Evolutionary conservation across 2,113 vertebrate species (phyloP), one percentile per base, ranked within the genome.

Genomic region (Pterocles gutturalis): DNA sequence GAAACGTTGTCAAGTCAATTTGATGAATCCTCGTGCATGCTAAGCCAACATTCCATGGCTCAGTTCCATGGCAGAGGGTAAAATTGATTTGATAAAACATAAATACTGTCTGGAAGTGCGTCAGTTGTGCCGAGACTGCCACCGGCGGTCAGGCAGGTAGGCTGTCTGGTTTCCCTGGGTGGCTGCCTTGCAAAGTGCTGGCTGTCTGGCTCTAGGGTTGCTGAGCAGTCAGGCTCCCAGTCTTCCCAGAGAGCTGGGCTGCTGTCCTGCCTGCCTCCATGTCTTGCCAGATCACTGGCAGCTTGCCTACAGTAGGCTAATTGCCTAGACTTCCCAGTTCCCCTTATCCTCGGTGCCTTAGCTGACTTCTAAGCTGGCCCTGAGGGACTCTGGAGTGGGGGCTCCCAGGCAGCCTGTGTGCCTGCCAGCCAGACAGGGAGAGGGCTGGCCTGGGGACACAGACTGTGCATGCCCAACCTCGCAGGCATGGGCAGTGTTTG

Each of bases 381-480:
- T 13, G 41, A 38, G 51, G 43, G 53, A 34, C 54, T 89, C 12
- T 2, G 11, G 10, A 21, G 20, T 4, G 13, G 24, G 55, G 38
- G 48, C 62, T 77, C 9, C 31, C 1, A 3, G 29, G 48, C 62
- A 87, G 66, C 66, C 45, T 38, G 48, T 33, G 45, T 62, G 38
- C 48, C 60, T 11, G 9, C 26, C 67, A 28, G 83, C 88, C 20
- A n/a, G n/a, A n/a, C 17, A 16, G 36, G 33, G 25, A 45, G 36
- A 58, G 0, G 0, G 49, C 79, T 33, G 65, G 58, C 31, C 28
- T 6, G 12, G 26, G 28, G 46, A 71, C 18, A n/a, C 45, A 33
- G 55, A 1, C 15, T 43, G 77, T 81, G 53, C 31, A 33, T 1
- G 1, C 20, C 12, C 5, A 20, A 0, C 54, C 60, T 28, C 7